Percentiles rank a stretch among this genome's conserved stretches.
Evolutionary conservation across 2,797 vertebrate genomes (phyloP).

Genomic region (Bovichtus variegatus): DNA sequence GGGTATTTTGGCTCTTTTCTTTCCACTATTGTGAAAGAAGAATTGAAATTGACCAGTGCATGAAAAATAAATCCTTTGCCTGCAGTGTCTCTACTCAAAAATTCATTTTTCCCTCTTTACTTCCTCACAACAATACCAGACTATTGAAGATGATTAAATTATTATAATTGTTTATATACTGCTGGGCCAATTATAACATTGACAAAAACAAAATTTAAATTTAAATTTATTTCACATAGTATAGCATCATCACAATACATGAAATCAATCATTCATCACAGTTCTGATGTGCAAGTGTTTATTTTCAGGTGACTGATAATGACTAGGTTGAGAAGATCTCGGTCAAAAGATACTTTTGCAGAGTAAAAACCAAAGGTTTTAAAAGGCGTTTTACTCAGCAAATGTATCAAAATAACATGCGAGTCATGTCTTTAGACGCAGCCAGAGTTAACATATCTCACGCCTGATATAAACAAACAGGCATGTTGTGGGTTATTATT

Average conservation of each 20-base stretch:
- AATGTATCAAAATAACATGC: slow-evolving; percentile 14
- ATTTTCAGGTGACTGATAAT: slow-evolving; percentile 67
- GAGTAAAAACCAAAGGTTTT: slow-evolving; percentile 21
- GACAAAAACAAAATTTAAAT: slow-evolving; percentile 41
- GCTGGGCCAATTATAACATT: background rate
- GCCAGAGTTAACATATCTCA: slow-evolving; percentile 18
- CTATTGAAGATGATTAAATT: background rate
- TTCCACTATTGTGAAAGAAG: no score
- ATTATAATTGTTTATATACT: no score
- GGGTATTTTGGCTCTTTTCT: no score
- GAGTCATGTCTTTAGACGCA: slow-evolving; percentile 34
- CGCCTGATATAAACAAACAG: slow-evolving; percentile 46
- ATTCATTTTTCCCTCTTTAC: no score
- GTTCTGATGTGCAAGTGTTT: slow-evolving; percentile 77
- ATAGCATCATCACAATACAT: slow-evolving; percentile 72
- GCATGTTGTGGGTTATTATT: slow-evolving; percentile 25
- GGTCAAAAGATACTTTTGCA: slow-evolving; percentile 7
- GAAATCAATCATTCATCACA: slow-evolving; percentile 71
- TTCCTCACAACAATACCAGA: background rate
- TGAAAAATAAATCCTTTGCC: no score
- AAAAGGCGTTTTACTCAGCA: slow-evolving; percentile 8
- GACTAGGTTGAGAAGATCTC: slow-evolving; percentile 53
- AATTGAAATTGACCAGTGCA: no score
- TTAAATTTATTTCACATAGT: slow-evolving; percentile 77
- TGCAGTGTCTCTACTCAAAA: no score